phyloP scores from a whole-genome alignment of 2,888 invertebrate genomes.

The Pachydiplax longipennis region DNA sequence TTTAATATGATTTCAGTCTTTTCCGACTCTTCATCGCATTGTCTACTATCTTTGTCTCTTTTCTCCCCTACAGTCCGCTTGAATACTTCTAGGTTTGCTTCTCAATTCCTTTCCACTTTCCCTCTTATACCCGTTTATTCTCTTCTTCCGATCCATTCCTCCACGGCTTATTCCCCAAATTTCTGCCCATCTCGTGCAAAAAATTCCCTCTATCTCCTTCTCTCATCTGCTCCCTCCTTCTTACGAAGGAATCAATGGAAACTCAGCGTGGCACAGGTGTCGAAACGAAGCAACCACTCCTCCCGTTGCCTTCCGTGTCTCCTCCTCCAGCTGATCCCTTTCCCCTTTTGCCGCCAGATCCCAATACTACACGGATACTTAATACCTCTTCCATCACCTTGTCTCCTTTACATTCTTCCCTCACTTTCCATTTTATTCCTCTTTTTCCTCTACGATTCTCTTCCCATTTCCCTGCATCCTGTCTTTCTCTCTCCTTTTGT shows the following conservation, averaged over 20 bases:
- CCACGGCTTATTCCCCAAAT: neutral
- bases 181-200: neutral
- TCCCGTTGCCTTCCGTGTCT: neutral
- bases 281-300: constrained; percentile 11
- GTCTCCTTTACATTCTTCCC: neutral
- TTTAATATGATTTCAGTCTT: no score
- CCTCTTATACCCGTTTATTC: neutral
- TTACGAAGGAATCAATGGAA: constrained; percentile 34
- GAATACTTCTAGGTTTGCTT: no score
- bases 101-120: no score
- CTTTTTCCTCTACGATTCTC: neutral
- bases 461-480: neutral
- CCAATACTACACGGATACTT: neutral
- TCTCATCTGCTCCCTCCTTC: neutral
- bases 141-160: neutral
- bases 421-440: no score
- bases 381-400: neutral
- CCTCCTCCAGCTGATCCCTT: neutral
- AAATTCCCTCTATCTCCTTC: neutral
- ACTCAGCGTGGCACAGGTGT: constrained; percentile 36
- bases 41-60: no score
- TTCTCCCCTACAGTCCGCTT: no score
- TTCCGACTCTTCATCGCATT: no score
- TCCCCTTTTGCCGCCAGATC: neutral
- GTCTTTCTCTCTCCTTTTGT: no score